Percentiles rank a stretch among this genome's conserved stretches.
Evolutionary conservation across 92 coral and sea anemone species (phyloP).

Genomic region (Galaxea fascicularis): DNA sequence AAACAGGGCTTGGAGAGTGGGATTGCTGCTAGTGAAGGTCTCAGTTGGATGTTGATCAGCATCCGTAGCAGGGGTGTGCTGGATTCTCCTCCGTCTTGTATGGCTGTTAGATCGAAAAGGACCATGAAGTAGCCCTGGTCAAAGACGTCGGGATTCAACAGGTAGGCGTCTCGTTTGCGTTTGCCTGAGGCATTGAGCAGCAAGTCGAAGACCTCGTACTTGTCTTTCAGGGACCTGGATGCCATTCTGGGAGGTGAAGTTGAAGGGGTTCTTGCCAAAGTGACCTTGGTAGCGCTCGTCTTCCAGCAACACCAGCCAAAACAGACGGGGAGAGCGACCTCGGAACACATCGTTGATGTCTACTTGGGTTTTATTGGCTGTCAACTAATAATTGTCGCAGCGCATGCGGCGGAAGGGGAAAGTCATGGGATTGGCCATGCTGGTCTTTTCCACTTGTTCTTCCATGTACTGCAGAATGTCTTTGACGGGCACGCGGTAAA

Average conservation of each 20-base stretch:
- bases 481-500: not conserved
- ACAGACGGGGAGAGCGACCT: not conserved
- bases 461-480: not conserved
- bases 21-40: not conserved
- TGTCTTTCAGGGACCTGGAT: not conserved
- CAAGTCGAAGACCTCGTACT: not conserved
- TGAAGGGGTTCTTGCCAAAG: not conserved
- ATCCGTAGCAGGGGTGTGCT: not conserved
- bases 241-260: not conserved
- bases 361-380: not conserved
- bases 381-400: not conserved
- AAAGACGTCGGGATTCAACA: constrained; percentile 1
- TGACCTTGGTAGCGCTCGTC: not conserved
- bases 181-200: not conserved
- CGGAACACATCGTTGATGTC: constrained; percentile 1
- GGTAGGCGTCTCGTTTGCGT: not conserved
- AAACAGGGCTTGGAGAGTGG: not conserved
- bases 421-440: not conserved
- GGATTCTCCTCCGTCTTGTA: constrained; percentile 11
- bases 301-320: not conserved
- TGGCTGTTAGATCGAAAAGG: not conserved
- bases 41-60: not conserved
- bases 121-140: not conserved
- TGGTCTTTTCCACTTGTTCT: constrained; percentile 8
- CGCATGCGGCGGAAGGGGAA: not conserved